Base-by-base conservation (phyloP, 2,113 vertebrate species). In the Bufo gargarizans region DNA sequence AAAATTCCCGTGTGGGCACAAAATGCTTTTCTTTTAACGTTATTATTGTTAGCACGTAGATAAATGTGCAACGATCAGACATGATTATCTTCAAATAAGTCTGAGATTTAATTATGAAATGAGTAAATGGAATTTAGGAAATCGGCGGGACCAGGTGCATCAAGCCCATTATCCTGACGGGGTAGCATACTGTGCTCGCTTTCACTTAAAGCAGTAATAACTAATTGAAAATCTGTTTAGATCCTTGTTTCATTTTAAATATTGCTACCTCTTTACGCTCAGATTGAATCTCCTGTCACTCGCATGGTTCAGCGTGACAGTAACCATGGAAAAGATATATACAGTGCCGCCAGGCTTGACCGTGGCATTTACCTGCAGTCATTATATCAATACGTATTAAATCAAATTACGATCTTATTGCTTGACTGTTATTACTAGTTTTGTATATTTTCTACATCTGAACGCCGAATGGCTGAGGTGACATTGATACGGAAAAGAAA, bases 141-240 rank as follows among this genome's bases (percentile, higher is more conserved):
- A 89, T 72, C 47, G 47, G 17, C 45, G 87, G 76, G 80, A 89
- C 72, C 87, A 89, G 87, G 87, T 89, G 87, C 81, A 84, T 8
- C 43, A 67, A 69, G 87, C 87, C 80, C 72, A 89, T 89, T 89
- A 89, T 89, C 61, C 82, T 84, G 82, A 84, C 84, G 78, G 71
- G 58, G 82, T 12, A 78, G 72, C 87, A 63, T 58, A 83, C 87
- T 89, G 87, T 65, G 87, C 61, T 78, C 49, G 22, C 58, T 78
- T 89, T 89, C 72, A 89, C 87, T 89, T 84, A 84, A 84, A 89
- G 82, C 87, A 89, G 82, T 78, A 89, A 89, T 84, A 78, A 84
- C 82, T 89, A 89, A 89, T 89, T 89, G 81, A 77, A 88, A 89
- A 89, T 84, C 81, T 78, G 87, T 84, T 89, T 84, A 84, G 82